Evolutionary conservation across 2,888 invertebrate species (phyloP), one percentile per base, ranked within the genome.

Genomic region (Ceriagrion tenellum): DNA sequence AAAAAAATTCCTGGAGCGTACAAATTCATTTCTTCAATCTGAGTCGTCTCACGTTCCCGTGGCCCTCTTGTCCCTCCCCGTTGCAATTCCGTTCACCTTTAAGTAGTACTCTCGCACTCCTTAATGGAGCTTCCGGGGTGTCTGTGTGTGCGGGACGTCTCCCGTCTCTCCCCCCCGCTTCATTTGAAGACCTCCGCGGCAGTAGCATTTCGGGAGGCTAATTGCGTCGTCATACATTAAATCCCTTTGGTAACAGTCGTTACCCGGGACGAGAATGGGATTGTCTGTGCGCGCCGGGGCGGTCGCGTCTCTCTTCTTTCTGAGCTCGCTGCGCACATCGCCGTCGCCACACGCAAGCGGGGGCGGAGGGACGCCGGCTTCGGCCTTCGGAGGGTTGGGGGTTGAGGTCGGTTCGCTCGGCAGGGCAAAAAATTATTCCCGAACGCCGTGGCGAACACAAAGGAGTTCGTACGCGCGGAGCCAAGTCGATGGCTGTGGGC

Each of bases 211-310:
- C 93, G 74, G 93, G 69, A 93, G 91, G 69, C 69, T 69, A 93
- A 69, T 93, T 63, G n/a, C 55, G 47, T 69, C 93, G 63, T 93
- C 93, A 93, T 74, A 63, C 93, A 74, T 93, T 93, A 74, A 93
- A 69, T 63, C 93, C 69, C 93, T 59, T 40, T 35, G 69, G 93
- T 69, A 69, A 69, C 69, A 47, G 74, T 69, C 74, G 47, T 69
- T 93, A 40, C 47, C 74, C 93, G 40, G 63, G 93, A 69, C 93
- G 93, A 91, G 91, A 63, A 91, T 91, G 91, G 74, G 93, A 93
- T 93, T 93, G 63, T 93, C 93, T n/a, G 47, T 93, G 69, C 26
- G 59, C 59, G 69, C 74, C 30, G 35, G 93, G 23, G 93, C 18
- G 26, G 63, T 93, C 69, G n/a, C n/a, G n/a, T 59, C 63, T 26